phyloP scores from a whole-genome alignment of 2,797 vertebrate genomes.

The Centropyge bicolor region DNA sequence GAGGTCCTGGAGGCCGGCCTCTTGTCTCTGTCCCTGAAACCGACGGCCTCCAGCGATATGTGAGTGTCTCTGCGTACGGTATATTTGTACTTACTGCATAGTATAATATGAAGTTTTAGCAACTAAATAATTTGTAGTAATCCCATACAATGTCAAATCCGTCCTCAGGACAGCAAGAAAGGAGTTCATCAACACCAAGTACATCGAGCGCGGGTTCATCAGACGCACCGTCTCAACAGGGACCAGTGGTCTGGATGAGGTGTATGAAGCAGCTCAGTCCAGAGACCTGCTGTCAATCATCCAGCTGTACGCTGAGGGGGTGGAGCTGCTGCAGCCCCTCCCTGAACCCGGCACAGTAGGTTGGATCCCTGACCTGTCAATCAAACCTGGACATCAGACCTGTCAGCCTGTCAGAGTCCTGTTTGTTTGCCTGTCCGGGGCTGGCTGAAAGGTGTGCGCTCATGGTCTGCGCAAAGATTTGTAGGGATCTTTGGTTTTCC shows the following conservation, averaged over 20 bases:
- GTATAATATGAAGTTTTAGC: too few relatives aligned
- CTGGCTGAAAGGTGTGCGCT: not conserved
- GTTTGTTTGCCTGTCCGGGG: not conserved
- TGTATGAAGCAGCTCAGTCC: conserved; percentile 90
- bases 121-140: too few relatives aligned
- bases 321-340: conserved; percentile 91
- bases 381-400: not conserved
- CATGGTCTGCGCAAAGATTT: not conserved
- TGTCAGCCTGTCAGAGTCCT: not conserved
- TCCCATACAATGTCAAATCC: too few relatives aligned
- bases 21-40: conserved; percentile 89
- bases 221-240: conserved; percentile 86
- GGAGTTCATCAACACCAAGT: conserved; percentile 94
- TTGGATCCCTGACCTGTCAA: not conserved
- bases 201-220: conserved; percentile 90
- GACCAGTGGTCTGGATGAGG: conserved; percentile 87
- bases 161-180: conserved; percentile 89
- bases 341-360: conserved; percentile 89
- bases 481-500: too few relatives aligned
- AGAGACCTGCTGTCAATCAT: conserved; percentile 92
- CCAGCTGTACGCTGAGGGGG: conserved; percentile 92
- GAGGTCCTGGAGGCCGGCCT: conserved; percentile 93
- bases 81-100: not conserved
- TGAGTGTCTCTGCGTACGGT: conserved; percentile 79
- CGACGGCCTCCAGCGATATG: conserved; percentile 91